Evolutionary conservation across 2,113 vertebrate genomes (phyloP).

Genomic region (Anser brachyrhynchus): DNA sequence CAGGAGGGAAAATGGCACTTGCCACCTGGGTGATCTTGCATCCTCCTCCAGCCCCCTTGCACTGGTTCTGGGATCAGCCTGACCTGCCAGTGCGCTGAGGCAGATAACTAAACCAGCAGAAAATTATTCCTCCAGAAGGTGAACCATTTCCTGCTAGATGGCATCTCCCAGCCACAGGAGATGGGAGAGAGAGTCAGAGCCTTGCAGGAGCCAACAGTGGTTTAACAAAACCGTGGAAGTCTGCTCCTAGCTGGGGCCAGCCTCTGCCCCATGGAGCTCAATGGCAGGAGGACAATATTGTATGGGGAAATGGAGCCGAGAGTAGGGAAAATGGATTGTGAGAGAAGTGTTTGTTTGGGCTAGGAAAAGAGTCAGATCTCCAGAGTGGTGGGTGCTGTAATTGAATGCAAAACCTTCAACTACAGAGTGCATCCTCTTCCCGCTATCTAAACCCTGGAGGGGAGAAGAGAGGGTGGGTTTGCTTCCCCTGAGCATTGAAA

Average conservation of each 20-base stretch:
- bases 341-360: background rate
- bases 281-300: background rate
- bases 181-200: background rate
- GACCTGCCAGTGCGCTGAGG: background rate
- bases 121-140: background rate
- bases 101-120: background rate
- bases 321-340: background rate
- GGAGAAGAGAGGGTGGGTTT: no score
- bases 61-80: background rate
- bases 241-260: background rate
- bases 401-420: background rate
- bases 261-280: background rate
- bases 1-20: fast-evolving
- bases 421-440: background rate
- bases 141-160: background rate
- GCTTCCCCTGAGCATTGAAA: background rate
- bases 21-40: fast-evolving
- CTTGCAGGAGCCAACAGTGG: background rate
- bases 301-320: background rate
- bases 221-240: background rate
- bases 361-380: background rate
- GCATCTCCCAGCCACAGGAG: background rate
- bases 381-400: background rate
- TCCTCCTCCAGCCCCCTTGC: background rate
- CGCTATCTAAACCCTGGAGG: background rate